These are phyloP conservation scores for Autographa pulchrina DNA, from an alignment of 2,888 invertebrate species.

Conservation along the genomic window DNA sequence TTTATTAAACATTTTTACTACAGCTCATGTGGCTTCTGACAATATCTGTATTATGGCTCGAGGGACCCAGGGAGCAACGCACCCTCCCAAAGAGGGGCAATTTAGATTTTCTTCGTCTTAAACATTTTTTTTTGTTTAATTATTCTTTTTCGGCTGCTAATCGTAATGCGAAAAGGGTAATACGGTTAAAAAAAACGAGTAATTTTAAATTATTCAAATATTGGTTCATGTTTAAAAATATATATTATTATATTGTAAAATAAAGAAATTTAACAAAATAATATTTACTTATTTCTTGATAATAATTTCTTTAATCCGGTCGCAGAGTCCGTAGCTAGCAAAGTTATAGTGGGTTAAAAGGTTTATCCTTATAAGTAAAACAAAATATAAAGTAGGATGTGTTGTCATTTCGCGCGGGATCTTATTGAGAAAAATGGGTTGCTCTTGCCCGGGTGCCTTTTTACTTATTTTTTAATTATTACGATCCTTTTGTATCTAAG, in stretches of 20 bases:
- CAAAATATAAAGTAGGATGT: slow-evolving; percentile 6
- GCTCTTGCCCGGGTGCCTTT: not conserved
- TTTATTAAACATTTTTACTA: no score
- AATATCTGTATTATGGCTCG: slow-evolving; percentile 14
- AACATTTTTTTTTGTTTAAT: slow-evolving; percentile 61
- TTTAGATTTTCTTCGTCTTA: slow-evolving; percentile 63
- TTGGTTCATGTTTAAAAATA: slow-evolving; percentile 2
- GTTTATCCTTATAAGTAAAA: slow-evolving; percentile 2
- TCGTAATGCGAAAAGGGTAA: slow-evolving; percentile 52
- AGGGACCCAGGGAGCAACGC: slow-evolving; percentile 63
- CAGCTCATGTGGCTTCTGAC: slow-evolving; percentile 12
- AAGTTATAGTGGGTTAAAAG: not conserved
- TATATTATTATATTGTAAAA: no score
- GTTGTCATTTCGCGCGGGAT: not conserved
- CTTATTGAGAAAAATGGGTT: slow-evolving; percentile 7
- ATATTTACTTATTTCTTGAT: no score
- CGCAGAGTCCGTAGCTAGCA: not conserved
- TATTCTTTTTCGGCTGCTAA: slow-evolving; percentile 55
- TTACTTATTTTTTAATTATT: no score
- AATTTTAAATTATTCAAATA: slow-evolving; percentile 43
- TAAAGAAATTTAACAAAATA: no score
- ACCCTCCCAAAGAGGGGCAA: slow-evolving; percentile 56
- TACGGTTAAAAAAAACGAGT: slow-evolving; percentile 41
- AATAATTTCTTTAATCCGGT: no score
- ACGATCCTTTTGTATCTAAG: not conserved